A percentile compares a stretch with the other conserved stretches of the same genome.
Evolutionary conservation across 2,888 invertebrate genomes (phyloP).

Genomic region (Notodromas monacha): DNA sequence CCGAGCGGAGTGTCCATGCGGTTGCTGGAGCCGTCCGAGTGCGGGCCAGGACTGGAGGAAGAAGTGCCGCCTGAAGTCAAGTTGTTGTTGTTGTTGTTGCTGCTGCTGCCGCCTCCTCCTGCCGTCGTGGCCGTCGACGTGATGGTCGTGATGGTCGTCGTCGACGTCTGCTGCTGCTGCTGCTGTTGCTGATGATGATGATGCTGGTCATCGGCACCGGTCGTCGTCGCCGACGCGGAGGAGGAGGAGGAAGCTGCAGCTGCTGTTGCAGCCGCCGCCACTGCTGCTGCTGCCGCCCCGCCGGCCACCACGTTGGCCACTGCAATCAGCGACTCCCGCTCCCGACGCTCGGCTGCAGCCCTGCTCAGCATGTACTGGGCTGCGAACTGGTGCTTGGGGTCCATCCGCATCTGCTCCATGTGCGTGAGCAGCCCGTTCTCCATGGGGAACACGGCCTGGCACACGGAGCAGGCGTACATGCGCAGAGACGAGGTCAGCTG

Average conservation of each 20-base stretch:
- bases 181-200: too few species aligned
- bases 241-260: too few species aligned
- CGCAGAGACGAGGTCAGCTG: constrained; percentile 43
- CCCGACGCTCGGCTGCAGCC: constrained; percentile 61
- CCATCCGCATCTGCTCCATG: constrained; percentile 90
- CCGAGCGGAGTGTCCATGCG: background rate
- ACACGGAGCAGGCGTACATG: constrained; percentile 87
- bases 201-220: background rate
- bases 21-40: constrained; percentile 38
- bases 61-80: too few species aligned
- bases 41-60: constrained; percentile 50
- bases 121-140: constrained; percentile 24
- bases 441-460: constrained; percentile 75
- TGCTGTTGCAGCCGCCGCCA: too few species aligned
- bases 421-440: constrained; percentile 75
- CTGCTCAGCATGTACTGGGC: constrained; percentile 67
- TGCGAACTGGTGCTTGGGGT: constrained; percentile 77
- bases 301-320: constrained; percentile 15
- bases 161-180: too few species aligned
- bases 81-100: too few species aligned
- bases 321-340: constrained; percentile 34
- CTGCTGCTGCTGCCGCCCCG: too few species aligned
- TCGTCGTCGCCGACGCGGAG: background rate
- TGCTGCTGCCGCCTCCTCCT: constrained; percentile 28
- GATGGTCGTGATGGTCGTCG: constrained; percentile 9